These are phyloP conservation scores for Epicauta chinensis DNA, from an alignment of 1,140 invertebrate genomes.

Conservation along the genomic window DNA sequence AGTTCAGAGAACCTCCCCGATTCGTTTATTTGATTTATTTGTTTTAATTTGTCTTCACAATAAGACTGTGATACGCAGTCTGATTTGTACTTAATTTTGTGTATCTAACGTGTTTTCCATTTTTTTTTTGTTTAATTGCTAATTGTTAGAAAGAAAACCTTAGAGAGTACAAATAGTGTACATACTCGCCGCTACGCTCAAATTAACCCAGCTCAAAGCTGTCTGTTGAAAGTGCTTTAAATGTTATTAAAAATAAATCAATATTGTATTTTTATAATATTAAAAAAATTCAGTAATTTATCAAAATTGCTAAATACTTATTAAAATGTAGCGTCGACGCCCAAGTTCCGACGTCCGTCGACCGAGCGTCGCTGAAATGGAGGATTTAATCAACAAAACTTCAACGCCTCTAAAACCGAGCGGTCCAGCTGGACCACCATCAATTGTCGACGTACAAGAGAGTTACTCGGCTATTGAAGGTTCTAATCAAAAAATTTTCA, in stretches of 20 bases:
- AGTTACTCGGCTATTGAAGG: slow-evolving; percentile 90
- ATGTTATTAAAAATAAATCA: background rate
- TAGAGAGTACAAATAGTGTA: slow-evolving; percentile 22
- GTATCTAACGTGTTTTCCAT: slow-evolving; percentile 2
- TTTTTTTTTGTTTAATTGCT: slow-evolving; percentile 9
- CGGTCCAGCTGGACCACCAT: slow-evolving; percentile 72
- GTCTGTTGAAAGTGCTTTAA: background rate
- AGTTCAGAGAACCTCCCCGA: background rate
- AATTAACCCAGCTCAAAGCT: slow-evolving; percentile 11
- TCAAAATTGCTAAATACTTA: slow-evolving; percentile 1
- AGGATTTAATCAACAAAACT: slow-evolving; percentile 83
- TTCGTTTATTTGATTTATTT: slow-evolving; percentile 11
- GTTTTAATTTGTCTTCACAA: slow-evolving; percentile 9
- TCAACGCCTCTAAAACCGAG: slow-evolving; percentile 77
- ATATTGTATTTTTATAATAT: background rate
- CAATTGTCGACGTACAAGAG: slow-evolving; percentile 83
- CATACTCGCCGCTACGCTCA: slow-evolving; percentile 21
- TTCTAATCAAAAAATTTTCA: slow-evolving; percentile 36
- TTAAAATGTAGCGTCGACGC: slow-evolving; percentile 62
- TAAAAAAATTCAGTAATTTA: background rate
- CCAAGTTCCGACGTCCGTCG: slow-evolving; percentile 79
- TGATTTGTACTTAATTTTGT: background rate
- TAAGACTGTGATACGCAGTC: too few relatives aligned
- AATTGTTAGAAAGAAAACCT: slow-evolving; percentile 3
- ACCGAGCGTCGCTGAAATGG: slow-evolving; percentile 80